Conservation (phyloP, 2,888 invertebrate genomes). For the Cordylochernes scorpioides region DNA sequence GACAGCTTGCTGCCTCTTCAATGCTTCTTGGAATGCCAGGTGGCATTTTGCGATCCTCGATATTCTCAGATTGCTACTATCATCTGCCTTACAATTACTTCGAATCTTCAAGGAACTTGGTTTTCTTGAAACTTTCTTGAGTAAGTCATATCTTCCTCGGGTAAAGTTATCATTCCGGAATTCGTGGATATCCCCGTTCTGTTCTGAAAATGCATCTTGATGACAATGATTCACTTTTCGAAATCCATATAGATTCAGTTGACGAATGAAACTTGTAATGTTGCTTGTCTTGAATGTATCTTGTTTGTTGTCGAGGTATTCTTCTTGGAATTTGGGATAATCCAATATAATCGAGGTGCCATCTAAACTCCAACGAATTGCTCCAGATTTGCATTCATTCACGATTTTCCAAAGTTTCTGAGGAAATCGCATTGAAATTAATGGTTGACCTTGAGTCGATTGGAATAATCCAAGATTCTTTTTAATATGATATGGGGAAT, state of each 20-base stretch:
- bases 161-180: constrained; percentile 11
- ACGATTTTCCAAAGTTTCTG: constrained; percentile 38
- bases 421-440: constrained; percentile 35
- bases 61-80: no score
- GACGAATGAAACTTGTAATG: constrained; percentile 20
- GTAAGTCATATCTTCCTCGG: constrained; percentile 11
- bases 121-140: constrained; percentile 9
- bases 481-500: no score
- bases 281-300: constrained; percentile 19
- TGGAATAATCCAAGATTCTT: no score
- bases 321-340: constrained; percentile 28
- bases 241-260: constrained; percentile 21
- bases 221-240: constrained; percentile 16
- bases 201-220: constrained; percentile 2
- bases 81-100: no score
- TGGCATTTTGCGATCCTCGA: no score
- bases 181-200: constrained; percentile 9
- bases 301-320: constrained; percentile 15
- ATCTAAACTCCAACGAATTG: constrained; percentile 32
- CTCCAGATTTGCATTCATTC: constrained; percentile 31
- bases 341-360: constrained; percentile 33
- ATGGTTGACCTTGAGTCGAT: no score
- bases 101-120: no score
- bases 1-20: no score
- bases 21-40: no score